Evolutionary conservation across 2,113 vertebrate species (phyloP).

Genomic region (Myxocyprinus asiaticus): DNA sequence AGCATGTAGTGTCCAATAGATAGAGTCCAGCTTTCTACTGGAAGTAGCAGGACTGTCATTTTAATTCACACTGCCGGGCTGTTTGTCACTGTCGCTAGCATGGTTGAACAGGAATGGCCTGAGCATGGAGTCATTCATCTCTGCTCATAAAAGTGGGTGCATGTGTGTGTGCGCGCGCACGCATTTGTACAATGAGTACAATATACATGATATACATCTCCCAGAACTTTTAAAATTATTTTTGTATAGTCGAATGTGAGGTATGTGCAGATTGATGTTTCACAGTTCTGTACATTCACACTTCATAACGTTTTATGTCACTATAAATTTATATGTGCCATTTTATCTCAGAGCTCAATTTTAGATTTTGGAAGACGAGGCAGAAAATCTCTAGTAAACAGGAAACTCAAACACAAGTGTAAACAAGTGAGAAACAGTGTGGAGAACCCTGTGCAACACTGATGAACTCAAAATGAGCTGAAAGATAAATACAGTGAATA

Average conservation of each 20-base stretch:
- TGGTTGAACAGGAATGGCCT: conserved; percentile 27
- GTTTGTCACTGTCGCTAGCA: conserved; percentile 44
- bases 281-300: conserved; percentile 9
- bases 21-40: neutral
- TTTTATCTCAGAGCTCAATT: conserved; percentile 1
- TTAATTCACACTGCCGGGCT: conserved; percentile 33
- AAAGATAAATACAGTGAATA: conserved; percentile 39
- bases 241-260: conserved; percentile 22
- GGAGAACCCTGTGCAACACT: conserved; percentile 12
- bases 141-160: neutral
- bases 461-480: conserved; percentile 28
- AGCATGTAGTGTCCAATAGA: conserved; percentile 7
- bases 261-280: conserved; percentile 14
- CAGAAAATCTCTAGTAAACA: conserved; percentile 17
- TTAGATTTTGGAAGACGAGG: conserved; percentile 16
- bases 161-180: conserved; percentile 4
- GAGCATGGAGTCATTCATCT: conserved; percentile 28
- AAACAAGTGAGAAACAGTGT: neutral
- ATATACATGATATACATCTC: conserved; percentile 17
- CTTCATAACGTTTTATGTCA: conserved; percentile 15
- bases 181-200: conserved; percentile 34
- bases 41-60: conserved; percentile 41
- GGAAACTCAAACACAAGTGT: conserved; percentile 30
- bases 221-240: conserved; percentile 8
- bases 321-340: neutral